These are phyloP conservation scores for Fratercula arctica DNA, from an alignment of 2,797 vertebrate genomes.

Conservation along the genomic window DNA sequence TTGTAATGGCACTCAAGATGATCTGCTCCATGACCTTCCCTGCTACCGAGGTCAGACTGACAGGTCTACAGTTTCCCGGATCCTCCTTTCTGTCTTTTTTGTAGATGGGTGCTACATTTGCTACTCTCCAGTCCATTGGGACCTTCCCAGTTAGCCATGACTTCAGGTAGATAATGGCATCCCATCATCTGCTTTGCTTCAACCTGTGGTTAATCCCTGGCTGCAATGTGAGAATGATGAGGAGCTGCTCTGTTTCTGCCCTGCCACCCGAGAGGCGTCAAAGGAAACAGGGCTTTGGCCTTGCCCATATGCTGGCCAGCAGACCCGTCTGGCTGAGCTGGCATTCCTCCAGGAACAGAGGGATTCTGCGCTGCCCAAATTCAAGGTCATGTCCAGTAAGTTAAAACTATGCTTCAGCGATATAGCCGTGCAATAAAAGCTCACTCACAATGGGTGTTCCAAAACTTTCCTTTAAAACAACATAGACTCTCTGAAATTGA, in stretches of 20 bases:
- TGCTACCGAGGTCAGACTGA: no score
- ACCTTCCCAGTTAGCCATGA: no score
- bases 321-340: background rate
- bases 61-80: no score
- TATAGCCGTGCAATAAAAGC: background rate
- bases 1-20: no score
- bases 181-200: background rate
- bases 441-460: background rate
- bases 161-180: background rate
- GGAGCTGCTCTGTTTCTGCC: background rate
- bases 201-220: background rate
- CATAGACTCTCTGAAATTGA: background rate
- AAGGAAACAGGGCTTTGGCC: background rate
- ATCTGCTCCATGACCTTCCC: no score
- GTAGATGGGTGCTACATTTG: no score
- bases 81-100: no score
- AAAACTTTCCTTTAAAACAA: background rate
- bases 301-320: background rate
- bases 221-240: background rate
- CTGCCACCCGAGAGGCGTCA: background rate
- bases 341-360: background rate
- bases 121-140: no score
- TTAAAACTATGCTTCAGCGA: background rate
- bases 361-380: background rate
- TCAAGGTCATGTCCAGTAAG: background rate